Evolutionary conservation across 2,797 vertebrate genomes (phyloP).

Genomic region (Anguilla megastoma): DNA sequence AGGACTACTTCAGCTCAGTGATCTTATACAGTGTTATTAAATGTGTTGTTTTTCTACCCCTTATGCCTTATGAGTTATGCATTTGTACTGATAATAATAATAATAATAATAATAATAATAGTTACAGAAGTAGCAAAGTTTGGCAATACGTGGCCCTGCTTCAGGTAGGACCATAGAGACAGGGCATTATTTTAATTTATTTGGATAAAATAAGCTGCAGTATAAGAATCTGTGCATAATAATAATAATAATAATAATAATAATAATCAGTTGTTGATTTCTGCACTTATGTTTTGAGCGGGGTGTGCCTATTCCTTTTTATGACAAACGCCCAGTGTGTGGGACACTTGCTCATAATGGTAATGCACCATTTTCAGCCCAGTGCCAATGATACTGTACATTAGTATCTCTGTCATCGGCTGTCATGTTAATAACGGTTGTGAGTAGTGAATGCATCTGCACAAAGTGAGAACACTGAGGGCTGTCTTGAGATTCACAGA

Average conservation of each 20-base stretch:
- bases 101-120: neutral
- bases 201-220: no score
- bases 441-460: constrained; percentile 1
- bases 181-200: no score
- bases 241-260: no score
- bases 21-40: neutral
- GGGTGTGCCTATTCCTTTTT: neutral
- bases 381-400: neutral
- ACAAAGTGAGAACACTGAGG: constrained; percentile 21
- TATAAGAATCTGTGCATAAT: no score
- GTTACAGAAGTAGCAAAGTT: no score
- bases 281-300: neutral
- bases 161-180: no score
- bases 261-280: neutral
- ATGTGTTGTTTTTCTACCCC: neutral
- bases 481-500: constrained; percentile 32
- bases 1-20: neutral
- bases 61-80: neutral
- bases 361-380: neutral
- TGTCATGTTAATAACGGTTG: constrained; percentile 26
- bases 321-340: neutral
- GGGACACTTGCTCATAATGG: neutral
- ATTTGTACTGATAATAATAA: neutral
- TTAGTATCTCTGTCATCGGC: constrained; percentile 11
- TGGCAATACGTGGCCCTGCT: no score